These are phyloP conservation scores for Petrocephalus schoutedeni DNA, from an alignment of 2,797 vertebrate genomes.

Conservation along the genomic window DNA sequence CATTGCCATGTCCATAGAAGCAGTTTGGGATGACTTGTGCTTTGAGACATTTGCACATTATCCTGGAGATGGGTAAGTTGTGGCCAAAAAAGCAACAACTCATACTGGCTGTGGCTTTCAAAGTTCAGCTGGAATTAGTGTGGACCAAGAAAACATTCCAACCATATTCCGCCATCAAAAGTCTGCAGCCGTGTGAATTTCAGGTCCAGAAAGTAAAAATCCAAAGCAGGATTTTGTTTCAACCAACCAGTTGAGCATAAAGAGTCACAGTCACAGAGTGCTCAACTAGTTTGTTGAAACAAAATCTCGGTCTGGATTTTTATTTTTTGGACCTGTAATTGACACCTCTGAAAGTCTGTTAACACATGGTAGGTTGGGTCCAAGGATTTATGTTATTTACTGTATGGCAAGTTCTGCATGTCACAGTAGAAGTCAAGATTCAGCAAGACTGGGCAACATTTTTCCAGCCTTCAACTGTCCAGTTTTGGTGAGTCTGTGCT, in stretches of 20 bases:
- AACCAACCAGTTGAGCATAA: no score
- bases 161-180: neutral
- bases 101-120: neutral
- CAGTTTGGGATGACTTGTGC: neutral
- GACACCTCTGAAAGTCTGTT: neutral
- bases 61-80: neutral
- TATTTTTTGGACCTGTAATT: no score
- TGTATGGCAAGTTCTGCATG: neutral
- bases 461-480: neutral
- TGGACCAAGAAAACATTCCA: neutral
- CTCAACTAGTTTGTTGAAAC: no score
- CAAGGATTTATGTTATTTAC: neutral
- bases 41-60: neutral
- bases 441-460: neutral
- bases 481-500: neutral
- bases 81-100: neutral
- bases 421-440: neutral
- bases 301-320: no score
- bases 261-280: no score
- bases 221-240: no score
- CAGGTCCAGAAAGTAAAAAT: no score
- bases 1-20: neutral
- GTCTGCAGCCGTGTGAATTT: neutral
- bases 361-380: neutral
- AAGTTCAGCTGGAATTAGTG: neutral